Evolutionary conservation across 2,888 invertebrate species (phyloP).

Genomic region (Macrophya alboannulata): DNA sequence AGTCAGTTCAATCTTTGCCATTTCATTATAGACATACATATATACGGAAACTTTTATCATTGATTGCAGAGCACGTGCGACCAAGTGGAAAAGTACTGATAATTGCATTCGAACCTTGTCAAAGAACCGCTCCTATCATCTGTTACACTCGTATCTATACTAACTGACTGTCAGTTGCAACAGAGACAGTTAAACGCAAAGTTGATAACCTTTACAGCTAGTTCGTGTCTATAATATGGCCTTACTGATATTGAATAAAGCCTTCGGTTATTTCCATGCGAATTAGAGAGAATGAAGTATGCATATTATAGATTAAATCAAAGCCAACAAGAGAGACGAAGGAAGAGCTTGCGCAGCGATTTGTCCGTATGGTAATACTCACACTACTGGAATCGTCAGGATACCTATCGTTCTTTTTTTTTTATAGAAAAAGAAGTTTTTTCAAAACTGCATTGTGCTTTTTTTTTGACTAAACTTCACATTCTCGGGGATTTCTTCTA

Average conservation of each 20-base stretch:
- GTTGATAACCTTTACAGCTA: slow-evolving; percentile 27
- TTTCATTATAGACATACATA: background rate
- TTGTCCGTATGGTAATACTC: slow-evolving; percentile 10
- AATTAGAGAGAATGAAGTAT: background rate
- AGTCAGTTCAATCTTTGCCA: background rate
- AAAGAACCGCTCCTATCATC: background rate
- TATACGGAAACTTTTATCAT: background rate
- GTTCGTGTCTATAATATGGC: background rate
- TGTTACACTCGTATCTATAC: background rate
- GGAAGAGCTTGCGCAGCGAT: background rate
- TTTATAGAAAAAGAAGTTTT: background rate
- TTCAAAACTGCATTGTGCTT: background rate
- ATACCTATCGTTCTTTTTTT: background rate
- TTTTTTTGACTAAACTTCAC: background rate
- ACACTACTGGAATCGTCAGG: background rate
- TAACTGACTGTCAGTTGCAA: background rate
- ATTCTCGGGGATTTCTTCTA: background rate
- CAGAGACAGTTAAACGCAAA: background rate
- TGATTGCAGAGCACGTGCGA: background rate
- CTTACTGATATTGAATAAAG: background rate
- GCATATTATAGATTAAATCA: background rate
- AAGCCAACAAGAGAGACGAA: background rate
- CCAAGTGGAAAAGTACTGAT: slow-evolving; percentile 8
- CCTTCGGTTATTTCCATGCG: background rate
- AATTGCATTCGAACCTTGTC: background rate